phyloP scores from a whole-genome alignment of 2,113 vertebrate genomes.

The Brachyhypopomus occidentalis region DNA sequence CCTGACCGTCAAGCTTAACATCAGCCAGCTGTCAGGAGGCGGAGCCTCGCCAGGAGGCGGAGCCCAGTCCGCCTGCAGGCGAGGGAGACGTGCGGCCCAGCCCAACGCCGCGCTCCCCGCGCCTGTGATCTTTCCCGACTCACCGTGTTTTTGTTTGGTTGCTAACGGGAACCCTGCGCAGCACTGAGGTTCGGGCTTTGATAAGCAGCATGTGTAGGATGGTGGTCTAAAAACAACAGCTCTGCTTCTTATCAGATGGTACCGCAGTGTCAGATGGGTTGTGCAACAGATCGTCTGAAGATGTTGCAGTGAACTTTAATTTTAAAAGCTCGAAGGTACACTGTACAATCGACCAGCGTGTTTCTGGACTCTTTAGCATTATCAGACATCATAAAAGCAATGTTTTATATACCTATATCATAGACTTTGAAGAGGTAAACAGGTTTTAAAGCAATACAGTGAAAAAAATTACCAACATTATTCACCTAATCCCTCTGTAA shows the following conservation, averaged over 20 bases:
- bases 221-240: constrained; percentile 51
- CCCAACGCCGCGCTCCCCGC: constrained; percentile 31
- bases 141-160: constrained; percentile 56
- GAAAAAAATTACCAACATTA: constrained; percentile 33
- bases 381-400: background rate
- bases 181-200: constrained; percentile 36
- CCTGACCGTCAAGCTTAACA: constrained; percentile 47
- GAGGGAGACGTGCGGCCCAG: constrained; percentile 28
- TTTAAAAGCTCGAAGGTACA: background rate
- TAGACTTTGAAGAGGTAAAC: background rate
- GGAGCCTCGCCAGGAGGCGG: constrained; percentile 38
- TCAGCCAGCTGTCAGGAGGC: constrained; percentile 55
- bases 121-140: constrained; percentile 43
- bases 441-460: constrained; percentile 19
- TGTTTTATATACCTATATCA: background rate
- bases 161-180: constrained; percentile 46
- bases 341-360: background rate
- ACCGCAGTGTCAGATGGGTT: constrained; percentile 15
- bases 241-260: constrained; percentile 36
- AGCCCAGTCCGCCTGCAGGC: constrained; percentile 34
- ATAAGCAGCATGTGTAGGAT: constrained; percentile 48
- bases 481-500: constrained; percentile 38
- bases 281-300: background rate
- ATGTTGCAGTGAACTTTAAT: background rate
- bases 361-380: background rate